Evolutionary conservation across 1,140 invertebrate species (phyloP), one percentile per base, ranked within the genome.

Genomic region (Phymorhynchus buccinoides): DNA sequence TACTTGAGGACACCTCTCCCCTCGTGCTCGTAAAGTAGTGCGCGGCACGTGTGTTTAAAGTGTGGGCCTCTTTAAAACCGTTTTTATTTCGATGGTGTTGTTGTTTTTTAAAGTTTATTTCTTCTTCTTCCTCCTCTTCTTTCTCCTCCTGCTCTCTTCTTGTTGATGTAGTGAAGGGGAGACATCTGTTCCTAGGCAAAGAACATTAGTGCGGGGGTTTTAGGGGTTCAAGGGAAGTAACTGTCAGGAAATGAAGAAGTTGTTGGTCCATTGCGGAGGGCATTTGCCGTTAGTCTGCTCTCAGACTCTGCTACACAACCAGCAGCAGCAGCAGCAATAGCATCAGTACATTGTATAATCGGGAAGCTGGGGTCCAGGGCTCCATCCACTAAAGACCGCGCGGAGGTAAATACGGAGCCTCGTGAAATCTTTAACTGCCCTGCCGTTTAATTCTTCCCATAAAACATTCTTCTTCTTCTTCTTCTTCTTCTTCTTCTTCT

Each of bases 161-260:
- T 18, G 6, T 18, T 48, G 7, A 18, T 48, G 44, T 62, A n/a
- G 56, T 62, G 56, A 79, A 79, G 77, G 77, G 35, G 41, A 52
- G 77, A 79, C 77, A 79, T 79, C 77, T 79, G 77, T 79, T 79
- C 44, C 77, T 48, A 35, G 42, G 41, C 44, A 79, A 56, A 9
- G 12, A 79, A 79, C 77, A 79, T 79, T 79, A 79, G 42, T 39
- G 77, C 32, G 32, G 22, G 77, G 41, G 32, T 48, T 79, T 79
- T 79, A 52, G 41, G 6, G 77, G 77, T 79, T 56, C 30, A 79
- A 56, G 77, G 77, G 77, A 79, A 79, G 77, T 79, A 79, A 79
- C 77, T 79, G 77, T 79, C 77, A 79, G 39, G 42, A 79, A 52
- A 79, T 79, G 77, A 79, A 48, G 44, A 56, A 79, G 77, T 79